Evolutionary conservation across 2,888 invertebrate genomes (phyloP).

Genomic region (Nasonovia ribisnigri): DNA sequence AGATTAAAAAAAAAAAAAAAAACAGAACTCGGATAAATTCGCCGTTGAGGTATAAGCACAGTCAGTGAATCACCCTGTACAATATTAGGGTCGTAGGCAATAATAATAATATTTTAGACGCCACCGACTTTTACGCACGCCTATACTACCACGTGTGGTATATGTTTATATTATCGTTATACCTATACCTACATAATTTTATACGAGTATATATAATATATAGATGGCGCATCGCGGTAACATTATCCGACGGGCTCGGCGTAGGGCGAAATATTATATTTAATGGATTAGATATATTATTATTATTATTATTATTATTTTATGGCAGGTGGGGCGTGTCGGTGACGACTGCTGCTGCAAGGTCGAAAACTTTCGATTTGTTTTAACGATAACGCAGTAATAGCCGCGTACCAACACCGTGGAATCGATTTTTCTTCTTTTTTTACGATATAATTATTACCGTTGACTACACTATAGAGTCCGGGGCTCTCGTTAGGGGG

Average conservation of each 20-base stretch:
- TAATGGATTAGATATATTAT: neutral
- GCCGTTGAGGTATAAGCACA: neutral
- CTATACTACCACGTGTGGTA: neutral
- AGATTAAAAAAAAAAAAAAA: too few relatives aligned
- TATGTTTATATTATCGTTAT: neutral
- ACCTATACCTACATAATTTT: too few relatives aligned
- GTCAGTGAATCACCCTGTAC: neutral
- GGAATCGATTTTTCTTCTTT: neutral
- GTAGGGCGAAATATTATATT: neutral
- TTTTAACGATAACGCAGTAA: neutral
- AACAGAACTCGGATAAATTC: neutral
- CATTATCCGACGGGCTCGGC: neutral
- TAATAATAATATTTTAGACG: neutral
- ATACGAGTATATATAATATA: neutral
- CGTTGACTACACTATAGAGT: neutral
- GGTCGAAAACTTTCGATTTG: slow-evolving; percentile 8
- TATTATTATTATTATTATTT: neutral
- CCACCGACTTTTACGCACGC: neutral
- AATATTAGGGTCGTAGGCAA: neutral
- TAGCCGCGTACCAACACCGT: neutral
- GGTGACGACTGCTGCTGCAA: neutral
- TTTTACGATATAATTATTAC: neutral
- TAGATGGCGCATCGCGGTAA: neutral
- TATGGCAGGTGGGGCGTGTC: neutral
- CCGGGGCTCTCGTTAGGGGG: neutral